Base-by-base conservation (phyloP, 2,797 vertebrate genomes). In the Leptoclinus maculatus region DNA sequence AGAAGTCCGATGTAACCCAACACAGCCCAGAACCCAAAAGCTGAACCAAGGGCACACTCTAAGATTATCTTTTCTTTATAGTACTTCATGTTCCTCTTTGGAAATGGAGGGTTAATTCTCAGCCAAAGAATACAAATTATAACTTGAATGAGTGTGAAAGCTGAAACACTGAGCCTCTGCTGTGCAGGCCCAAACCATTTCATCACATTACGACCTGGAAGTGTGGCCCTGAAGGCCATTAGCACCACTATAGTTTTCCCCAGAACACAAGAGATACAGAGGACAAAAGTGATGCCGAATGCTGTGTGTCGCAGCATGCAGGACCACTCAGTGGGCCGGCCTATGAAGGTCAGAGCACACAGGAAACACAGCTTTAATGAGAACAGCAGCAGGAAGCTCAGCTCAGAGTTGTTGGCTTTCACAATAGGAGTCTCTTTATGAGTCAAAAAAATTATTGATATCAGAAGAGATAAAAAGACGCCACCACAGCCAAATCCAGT, bases 171-270 rank as follows among this genome's bases (percentile, higher is more conserved):
- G n/a, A n/a, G n/a, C n/a, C n/a, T n/a, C n/a, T n/a, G n/a, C n/a
- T n/a, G n/a, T n/a, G n/a, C n/a, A n/a, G n/a, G n/a, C n/a, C n/a
- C n/a, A n/a, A n/a, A n/a, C n/a, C n/a, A n/a, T n/a, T n/a, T n/a
- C n/a, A n/a, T n/a, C n/a, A n/a, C n/a, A n/a, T n/a, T n/a, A n/a
- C n/a, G n/a, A n/a, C n/a, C n/a, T n/a, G n/a, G n/a, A n/a, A n/a
- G n/a, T n/a, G n/a, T n/a, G n/a, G n/a, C n/a, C n/a, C n/a, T n/a
- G n/a, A n/a, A n/a, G n/a, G n/a, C 92, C 88, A 94, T 85, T 70
- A 94, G 73, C 56, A 95, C 91, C 13, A 95, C 78, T 43, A 93
- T 78, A 2, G 92, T 94, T 88, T 95, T 94, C 27, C 92, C 90
- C 3, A 94, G 72, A 76, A 93, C 77, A 76, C 91, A 95, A 13